Conservation (phyloP, 2,113 vertebrate genomes). For the Plotosus lineatus region DNA sequence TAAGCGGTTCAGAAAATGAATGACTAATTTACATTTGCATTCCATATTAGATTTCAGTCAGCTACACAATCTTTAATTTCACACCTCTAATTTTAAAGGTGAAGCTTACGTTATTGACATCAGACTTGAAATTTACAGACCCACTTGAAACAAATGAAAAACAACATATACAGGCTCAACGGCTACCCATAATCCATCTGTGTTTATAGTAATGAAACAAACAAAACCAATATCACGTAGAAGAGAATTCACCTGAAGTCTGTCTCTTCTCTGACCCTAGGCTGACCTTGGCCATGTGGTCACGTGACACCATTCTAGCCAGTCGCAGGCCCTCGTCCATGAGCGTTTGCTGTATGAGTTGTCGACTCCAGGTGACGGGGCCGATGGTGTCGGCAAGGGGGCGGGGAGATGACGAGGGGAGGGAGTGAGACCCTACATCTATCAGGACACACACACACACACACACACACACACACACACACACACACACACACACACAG, state of each 20-base stretch:
- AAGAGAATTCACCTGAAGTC: conserved; percentile 78
- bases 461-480: conserved; percentile 51
- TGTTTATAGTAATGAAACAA: conserved; percentile 4
- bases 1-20: too few relatives aligned
- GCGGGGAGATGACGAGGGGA: conserved; percentile 76
- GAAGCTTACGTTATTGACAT: background rate
- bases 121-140: background rate
- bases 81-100: too few relatives aligned
- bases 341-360: conserved; percentile 94
- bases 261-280: conserved; percentile 82
- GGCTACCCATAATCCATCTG: background rate
- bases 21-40: background rate
- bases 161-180: background rate
- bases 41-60: background rate
- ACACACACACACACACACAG: conserved; percentile 48
- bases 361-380: conserved; percentile 86
- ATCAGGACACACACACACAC: conserved; percentile 61
- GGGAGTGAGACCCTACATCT: conserved; percentile 74
- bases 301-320: conserved; percentile 92
- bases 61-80: background rate
- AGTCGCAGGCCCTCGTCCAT: conserved; percentile 96
- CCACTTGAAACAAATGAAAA: too few relatives aligned
- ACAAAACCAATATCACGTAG: background rate
- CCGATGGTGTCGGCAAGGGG: conserved; percentile 78
- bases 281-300: conserved; percentile 80